Conservation (phyloP, 2,797 vertebrate species). For the Alauda arvensis region DNA sequence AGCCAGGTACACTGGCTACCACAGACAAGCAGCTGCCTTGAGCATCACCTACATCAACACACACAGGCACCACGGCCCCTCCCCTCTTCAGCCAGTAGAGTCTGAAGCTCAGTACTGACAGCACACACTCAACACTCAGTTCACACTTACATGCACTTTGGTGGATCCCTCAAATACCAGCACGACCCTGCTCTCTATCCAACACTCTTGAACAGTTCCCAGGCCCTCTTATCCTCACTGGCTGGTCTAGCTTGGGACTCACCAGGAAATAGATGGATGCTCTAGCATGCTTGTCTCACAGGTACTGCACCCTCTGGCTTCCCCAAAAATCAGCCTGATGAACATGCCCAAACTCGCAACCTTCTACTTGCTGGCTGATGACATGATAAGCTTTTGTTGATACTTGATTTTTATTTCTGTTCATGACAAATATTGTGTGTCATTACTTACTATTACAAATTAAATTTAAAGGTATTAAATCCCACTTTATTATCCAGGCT, state of each 20-base stretch:
- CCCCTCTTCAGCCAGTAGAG: neutral
- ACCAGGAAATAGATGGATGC: neutral
- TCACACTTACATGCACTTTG: fast-evolving
- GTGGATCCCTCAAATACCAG: neutral
- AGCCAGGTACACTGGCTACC: neutral
- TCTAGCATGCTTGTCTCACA: fast-evolving
- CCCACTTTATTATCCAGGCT: neutral
- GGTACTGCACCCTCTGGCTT: neutral
- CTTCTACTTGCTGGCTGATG: neutral
- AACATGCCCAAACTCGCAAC: neutral
- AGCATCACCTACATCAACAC: neutral
- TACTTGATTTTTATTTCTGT: neutral
- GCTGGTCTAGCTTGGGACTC: neutral
- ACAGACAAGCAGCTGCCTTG: neutral
- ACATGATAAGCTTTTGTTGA: neutral
- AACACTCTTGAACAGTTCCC: neutral
- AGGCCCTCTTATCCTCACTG: neutral
- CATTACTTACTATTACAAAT: neutral
- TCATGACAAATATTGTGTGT: neutral
- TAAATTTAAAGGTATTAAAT: neutral
- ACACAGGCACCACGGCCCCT: neutral
- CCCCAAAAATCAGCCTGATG: neutral
- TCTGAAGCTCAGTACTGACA: neutral
- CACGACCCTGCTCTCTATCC: neutral
- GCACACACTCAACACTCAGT: neutral